Conservation (phyloP, 2,797 vertebrate genomes). For the Champsocephalus esox region DNA sequence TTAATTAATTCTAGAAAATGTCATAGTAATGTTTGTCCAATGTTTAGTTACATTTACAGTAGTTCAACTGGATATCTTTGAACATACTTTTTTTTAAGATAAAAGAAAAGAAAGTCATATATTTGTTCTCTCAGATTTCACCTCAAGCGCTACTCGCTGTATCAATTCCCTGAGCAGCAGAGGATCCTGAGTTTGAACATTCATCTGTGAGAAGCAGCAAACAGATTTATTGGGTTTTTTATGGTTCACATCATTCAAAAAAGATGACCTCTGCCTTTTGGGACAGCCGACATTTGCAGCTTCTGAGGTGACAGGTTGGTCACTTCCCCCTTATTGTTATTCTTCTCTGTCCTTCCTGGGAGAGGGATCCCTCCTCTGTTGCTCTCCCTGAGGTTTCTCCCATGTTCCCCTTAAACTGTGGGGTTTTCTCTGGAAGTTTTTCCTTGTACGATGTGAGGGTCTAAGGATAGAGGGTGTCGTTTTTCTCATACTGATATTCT, state of each 20-base stretch:
- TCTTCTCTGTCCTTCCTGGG: background rate
- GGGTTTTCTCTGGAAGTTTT: too few species aligned
- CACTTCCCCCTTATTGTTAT: background rate
- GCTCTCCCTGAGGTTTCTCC: too few species aligned
- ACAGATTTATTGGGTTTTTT: background rate
- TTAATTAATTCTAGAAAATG: background rate
- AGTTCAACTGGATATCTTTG: too few species aligned
- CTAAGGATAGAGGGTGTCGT: too few species aligned
- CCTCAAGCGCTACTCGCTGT: background rate
- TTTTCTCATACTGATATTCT: too few species aligned
- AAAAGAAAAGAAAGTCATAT: background rate
- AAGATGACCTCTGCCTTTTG: background rate
- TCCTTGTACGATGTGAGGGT: too few species aligned
- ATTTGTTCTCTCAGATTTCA: slow-evolving; percentile 7
- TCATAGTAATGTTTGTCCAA: background rate
- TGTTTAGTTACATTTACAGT: background rate
- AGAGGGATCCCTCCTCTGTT: too few species aligned
- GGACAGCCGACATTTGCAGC: background rate
- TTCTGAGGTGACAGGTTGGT: background rate
- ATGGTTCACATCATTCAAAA: background rate
- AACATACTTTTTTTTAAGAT: background rate
- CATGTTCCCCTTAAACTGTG: too few species aligned
- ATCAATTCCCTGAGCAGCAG: background rate
- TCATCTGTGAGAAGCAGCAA: background rate
- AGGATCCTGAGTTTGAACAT: background rate